A percentile compares a stretch with the other conserved stretches of the same genome.
phyloP scores from a whole-genome alignment of 2,797 vertebrate species.

The Myripristis murdjan region DNA sequence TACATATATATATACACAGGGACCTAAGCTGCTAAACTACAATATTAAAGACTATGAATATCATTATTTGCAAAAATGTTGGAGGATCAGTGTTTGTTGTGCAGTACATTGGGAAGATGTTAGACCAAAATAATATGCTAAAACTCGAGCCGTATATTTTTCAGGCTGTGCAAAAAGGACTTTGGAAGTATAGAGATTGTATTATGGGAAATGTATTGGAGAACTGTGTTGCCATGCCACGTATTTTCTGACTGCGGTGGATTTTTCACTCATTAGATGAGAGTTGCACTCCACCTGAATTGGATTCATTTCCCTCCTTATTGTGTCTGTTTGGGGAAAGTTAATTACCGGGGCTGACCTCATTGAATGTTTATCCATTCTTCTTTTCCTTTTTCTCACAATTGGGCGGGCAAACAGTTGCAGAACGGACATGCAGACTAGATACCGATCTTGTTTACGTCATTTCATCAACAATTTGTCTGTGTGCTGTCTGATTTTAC shows the following conservation, averaged over 20 bases:
- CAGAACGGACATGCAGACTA: neutral
- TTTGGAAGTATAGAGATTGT: slow-evolving; percentile 20
- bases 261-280: too few species aligned
- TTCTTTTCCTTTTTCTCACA: neutral
- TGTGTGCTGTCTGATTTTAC: neutral
- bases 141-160: slow-evolving; percentile 32
- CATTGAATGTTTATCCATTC: slow-evolving; percentile 38
- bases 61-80: slow-evolving; percentile 9
- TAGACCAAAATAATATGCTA: slow-evolving; percentile 23
- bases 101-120: slow-evolving; percentile 21
- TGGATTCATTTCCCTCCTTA: slow-evolving; percentile 17
- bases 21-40: slow-evolving; percentile 25
- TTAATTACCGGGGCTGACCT: slow-evolving; percentile 15
- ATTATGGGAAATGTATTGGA: slow-evolving; percentile 34
- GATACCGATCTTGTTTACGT: slow-evolving; percentile 2
- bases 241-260: too few species aligned
- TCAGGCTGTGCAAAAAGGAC: neutral
- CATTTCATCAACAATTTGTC: neutral
- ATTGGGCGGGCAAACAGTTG: neutral
- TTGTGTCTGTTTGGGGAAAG: neutral
- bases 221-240: slow-evolving; percentile 38
- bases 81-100: slow-evolving; percentile 41
- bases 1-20: neutral
- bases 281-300: too few species aligned
- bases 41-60: slow-evolving; percentile 45